Evolutionary conservation across 1,140 invertebrate species (phyloP), one percentile per base, ranked within the genome.

Genomic region (Branchinecta lindahli): DNA sequence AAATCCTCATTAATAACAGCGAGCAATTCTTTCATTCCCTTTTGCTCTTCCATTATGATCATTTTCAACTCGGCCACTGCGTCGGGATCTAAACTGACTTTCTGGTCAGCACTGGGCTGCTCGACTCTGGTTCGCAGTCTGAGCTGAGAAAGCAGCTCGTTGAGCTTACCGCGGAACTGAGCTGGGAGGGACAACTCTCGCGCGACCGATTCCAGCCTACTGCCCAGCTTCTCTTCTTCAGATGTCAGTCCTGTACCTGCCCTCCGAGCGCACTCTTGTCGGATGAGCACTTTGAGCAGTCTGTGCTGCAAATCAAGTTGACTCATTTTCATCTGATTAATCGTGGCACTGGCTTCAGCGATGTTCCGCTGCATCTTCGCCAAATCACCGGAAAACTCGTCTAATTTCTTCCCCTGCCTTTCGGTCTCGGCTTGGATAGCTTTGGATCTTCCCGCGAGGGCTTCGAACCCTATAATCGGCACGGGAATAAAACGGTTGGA

Each of bases 111-210:
- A 79, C 77, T n/a, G 46, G n/a, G 20, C 45, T 46, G 47, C 68
- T 20, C 47, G 45, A 52, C 20, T 45, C 67, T 45, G 33, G 68
- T 44, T 12, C 92, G 88, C 82, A 94, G 87, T 73, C 90, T 81
- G 73, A 94, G 86, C 72, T 92, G 90, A 21, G 91, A 91, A 70
- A 94, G 82, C 72, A 96, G 80, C 81, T 96, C 93, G 77, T 91
- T 94, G 45, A 96, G 83, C 72, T 91, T 86, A 52, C 90, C 91
- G 80, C 94, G 94, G 74, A 92, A 94, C 75, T 95, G 90, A 68
- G 91, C 94, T 10, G 93, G 93, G 10, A 91, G 87, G 73, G 90
- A 90, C 3, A 97, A 84, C 76, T 94, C 88, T 0, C 87, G 84
- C 68, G 92, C 87, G 77, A 96, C 85, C 67, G 87, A 85, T 80